Conservation (phyloP, 2,113 vertebrate genomes). For the Pimephales promelas region DNA sequence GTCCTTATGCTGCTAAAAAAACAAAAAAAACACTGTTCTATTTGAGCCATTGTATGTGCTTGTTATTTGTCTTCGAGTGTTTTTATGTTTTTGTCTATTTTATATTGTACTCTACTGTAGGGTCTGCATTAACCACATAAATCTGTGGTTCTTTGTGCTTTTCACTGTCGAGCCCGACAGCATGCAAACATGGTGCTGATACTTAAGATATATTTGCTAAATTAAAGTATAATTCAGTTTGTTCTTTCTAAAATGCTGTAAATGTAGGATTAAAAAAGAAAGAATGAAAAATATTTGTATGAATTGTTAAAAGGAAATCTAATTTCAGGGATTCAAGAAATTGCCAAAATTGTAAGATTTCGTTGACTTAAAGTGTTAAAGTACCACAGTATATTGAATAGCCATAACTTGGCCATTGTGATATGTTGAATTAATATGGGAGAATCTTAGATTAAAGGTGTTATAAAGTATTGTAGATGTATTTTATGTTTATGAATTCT, state of each 20-base stretch:
- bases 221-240: neutral
- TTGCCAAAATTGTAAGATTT: conserved; percentile 3
- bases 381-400: conserved; percentile 19
- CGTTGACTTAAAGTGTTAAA: neutral
- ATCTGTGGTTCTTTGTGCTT: conserved; percentile 1
- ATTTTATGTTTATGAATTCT: conserved; percentile 35
- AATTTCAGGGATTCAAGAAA: conserved; percentile 9
- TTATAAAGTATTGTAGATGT: conserved; percentile 29
- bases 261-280: neutral
- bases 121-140: conserved; percentile 28
- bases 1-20: conserved; percentile 45
- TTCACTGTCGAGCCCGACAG: neutral
- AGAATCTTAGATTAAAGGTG: conserved; percentile 17
- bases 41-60: conserved; percentile 26
- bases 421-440: conserved; percentile 27
- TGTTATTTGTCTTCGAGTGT: neutral
- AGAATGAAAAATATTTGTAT: neutral
- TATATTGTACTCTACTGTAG: conserved; percentile 37
- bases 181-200: conserved; percentile 8
- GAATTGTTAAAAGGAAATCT: neutral
- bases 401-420: conserved; percentile 10
- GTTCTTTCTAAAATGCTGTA: neutral
- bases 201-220: neutral
- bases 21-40: conserved; percentile 34
- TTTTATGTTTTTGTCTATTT: neutral